Evolutionary conservation across 2,888 invertebrate genomes (phyloP), one percentile per base, ranked within the genome.

Genomic region (Hartigia nigra): DNA sequence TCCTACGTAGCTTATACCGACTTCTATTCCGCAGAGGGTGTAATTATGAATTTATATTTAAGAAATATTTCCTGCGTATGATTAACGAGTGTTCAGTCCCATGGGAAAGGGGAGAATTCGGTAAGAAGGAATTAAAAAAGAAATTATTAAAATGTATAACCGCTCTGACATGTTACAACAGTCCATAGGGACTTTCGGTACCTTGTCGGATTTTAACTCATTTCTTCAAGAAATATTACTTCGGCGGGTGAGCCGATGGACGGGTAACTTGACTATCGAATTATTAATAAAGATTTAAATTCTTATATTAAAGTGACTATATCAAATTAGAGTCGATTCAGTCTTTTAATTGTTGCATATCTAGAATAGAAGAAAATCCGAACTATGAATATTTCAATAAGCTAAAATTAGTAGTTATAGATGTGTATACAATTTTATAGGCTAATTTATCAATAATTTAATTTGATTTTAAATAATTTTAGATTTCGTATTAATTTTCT

Each of bases 1-100:
- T 75, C 35, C 77, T 35, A 39, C 74, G 4, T 4, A 34, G 34
- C 35, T 70, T n/a, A n/a, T n/a, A 37, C 39, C 74, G 72, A 74
- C 39, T 78, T 36, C 31, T 55, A 75, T 74, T 74, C 80, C 76
- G 76, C 76, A 77, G 79, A 77, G 12, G 74, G 39, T 82, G 84
- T 86, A 87, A 87, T 86, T 85, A 83, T 84, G 81, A 80, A 81
- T 81, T 86, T 85, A 85, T 82, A 86, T 86, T 83, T 84, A 77
- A 79, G 81, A 85, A 84, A 86, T 87, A 87, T 86, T 86, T 84
- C 80, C 76, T 85, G 78, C 79, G 81, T 82, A 85, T 87, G 88
- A 88, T 88, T 87, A 87, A 88, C 84, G 88, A 88, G 82, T 84
- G 82, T 85, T 84, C 78, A 82, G 77, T 79, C 81, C 79, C 78